These are phyloP conservation scores for Lytechinus pictus DNA, from an alignment of 35 echinoderm and acorn worm species.

Conservation along the genomic window DNA sequence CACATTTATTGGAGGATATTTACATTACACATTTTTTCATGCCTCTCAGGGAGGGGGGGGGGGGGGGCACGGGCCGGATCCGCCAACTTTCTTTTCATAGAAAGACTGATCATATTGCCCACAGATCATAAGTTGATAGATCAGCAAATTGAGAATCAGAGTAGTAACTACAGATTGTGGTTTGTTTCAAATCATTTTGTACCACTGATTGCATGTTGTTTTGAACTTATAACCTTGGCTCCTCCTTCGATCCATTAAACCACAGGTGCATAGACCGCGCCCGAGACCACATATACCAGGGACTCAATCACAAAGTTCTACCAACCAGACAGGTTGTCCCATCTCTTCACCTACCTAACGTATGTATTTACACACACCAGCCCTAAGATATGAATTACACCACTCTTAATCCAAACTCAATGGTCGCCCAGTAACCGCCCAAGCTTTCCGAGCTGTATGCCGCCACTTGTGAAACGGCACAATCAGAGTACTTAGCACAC, in stretches of 20 bases:
- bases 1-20: too few relatives aligned
- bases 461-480: background rate
- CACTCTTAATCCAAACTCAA: conserved; percentile 43
- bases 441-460: conserved; percentile 16
- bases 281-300: background rate
- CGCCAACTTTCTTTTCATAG: too few relatives aligned
- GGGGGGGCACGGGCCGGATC: too few relatives aligned
- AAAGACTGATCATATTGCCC: too few relatives aligned
- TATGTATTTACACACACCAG: background rate
- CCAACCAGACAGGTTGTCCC: background rate
- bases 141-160: too few relatives aligned
- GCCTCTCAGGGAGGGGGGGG: too few relatives aligned
- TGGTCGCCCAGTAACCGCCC: conserved; percentile 19
- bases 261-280: background rate
- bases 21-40: too few relatives aligned
- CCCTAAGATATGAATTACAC: background rate
- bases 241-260: conserved; percentile 17
- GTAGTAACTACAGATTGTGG: background rate
- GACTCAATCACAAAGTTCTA: background rate
- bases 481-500: background rate
- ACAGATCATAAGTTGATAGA: too few relatives aligned
- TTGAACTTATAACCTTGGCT: background rate
- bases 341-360: background rate
- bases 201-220: background rate
- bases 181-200: background rate